Base-by-base conservation (phyloP, 2,113 vertebrate genomes). In the Recurvirostra avosetta region DNA sequence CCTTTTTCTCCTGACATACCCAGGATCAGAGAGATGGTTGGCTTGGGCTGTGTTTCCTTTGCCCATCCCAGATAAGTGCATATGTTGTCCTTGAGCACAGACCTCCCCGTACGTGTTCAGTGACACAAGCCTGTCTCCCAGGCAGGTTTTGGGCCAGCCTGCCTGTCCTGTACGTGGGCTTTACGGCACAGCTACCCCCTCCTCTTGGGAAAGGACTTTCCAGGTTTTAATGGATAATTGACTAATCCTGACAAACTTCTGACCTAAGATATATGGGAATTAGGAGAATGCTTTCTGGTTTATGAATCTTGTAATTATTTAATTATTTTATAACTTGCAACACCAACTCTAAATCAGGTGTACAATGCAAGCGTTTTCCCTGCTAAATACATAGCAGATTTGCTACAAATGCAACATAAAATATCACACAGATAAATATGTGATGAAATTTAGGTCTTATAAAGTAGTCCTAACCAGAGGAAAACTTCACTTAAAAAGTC, bases 81-180 rank as follows among this genome's bases (percentile, higher is more conserved):
- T 41, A 21, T 8, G 4, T 7, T 70, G 29, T 10, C 20, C 21
- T 30, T 0, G 2, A 67, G 47, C n/a, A 61, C 30, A 63, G 47
- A 84, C 34, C 3, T 53, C 47, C 65, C 13, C 25, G 15, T 26
- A 20, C 15, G 18, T 0, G 1, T 36, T 43, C 58, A 30, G 23
- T 9, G 25, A 38, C 0, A 1, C 45, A 0, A 38, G 21, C 15
- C n/a, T 45, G 27, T 61, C 20, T 75, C 58, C 29, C 0, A 2
- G 12, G 23, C 11, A 23, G 40, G 10, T 80, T 59, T 67, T 19
- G 20, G 30, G 74, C 41, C 50, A 80, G 23, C 10, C 36, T 52
- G 16, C 16, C 11, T 61, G 20, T 38, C 47, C 29, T 65, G 17
- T 76, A 4, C 1, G 0, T 56, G 27, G 52, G 9, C 40, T n/a